These are phyloP conservation scores for Tetramorium simillimum DNA, from an alignment of 1,140 invertebrate genomes.

Conservation along the genomic window DNA sequence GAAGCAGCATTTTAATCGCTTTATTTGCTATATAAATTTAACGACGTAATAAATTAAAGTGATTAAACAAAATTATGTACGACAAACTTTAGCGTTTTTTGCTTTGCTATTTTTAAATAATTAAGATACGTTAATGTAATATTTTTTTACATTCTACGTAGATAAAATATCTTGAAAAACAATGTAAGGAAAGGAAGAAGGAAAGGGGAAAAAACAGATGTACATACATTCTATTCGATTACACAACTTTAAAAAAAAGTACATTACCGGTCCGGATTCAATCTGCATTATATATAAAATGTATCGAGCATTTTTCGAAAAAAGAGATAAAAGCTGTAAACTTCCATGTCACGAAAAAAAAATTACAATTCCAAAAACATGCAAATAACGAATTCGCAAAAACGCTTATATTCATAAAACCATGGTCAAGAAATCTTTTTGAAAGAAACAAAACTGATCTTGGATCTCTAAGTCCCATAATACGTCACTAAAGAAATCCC, in stretches of 20 bases:
- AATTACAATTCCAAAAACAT: slow-evolving; percentile 1
- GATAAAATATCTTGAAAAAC: not conserved
- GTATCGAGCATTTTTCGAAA: not conserved
- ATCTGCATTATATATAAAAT: not conserved
- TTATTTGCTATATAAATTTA: not conserved
- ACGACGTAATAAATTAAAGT: not conserved
- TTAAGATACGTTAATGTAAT: not conserved
- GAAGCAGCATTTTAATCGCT: not conserved
- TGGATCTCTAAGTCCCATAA: slow-evolving; percentile 38
- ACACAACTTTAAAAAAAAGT: not conserved
- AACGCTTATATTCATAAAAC: not conserved
- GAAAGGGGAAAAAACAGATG: not conserved
- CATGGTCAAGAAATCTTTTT: slow-evolving; percentile 60
- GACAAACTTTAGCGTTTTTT: not conserved
- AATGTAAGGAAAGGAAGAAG: not conserved
- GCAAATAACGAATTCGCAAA: not conserved
- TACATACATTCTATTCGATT: not conserved
- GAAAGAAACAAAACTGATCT: slow-evolving; percentile 41
- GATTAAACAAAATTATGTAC: not conserved
- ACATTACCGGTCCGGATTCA: not conserved
- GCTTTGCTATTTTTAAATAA: not conserved
- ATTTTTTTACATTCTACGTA: not conserved
- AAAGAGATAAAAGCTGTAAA: not conserved
- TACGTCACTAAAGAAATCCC: not conserved
- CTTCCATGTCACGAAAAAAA: not conserved